Conservation (phyloP, 2,888 invertebrate genomes). For the Ophion ellenae region DNA sequence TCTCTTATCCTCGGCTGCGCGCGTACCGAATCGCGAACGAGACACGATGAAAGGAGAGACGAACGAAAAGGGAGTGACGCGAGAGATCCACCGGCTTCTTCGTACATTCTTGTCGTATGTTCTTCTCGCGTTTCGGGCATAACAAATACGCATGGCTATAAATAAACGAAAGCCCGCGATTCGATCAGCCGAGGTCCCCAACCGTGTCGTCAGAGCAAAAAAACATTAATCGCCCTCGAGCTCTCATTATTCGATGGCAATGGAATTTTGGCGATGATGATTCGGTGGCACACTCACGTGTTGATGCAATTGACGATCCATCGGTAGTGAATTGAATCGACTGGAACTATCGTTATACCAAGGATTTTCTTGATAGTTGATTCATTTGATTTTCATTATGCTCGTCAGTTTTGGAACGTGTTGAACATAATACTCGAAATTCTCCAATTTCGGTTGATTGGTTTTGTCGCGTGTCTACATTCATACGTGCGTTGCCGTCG, state of each 20-base stretch:
- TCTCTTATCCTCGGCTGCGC: slow-evolving; percentile 30
- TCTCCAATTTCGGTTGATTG: too few species aligned
- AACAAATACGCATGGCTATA: slow-evolving; percentile 71
- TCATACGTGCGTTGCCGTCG: too few species aligned
- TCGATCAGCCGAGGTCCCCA: slow-evolving; percentile 54
- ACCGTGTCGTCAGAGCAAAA: slow-evolving; percentile 37
- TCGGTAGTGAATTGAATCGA: too few species aligned
- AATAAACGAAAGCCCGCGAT: slow-evolving; percentile 73
- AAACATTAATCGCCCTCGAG: not conserved
- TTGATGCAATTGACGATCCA: too few species aligned
- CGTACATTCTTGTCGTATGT: slow-evolving; percentile 27
- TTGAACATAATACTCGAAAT: too few species aligned
- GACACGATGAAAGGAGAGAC: slow-evolving; percentile 27
- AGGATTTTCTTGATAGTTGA: too few species aligned
- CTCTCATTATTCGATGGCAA: not conserved
- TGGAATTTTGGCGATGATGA: too few species aligned
- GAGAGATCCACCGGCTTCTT: slow-evolving; percentile 37
- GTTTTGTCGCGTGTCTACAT: too few species aligned
- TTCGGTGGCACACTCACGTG: too few species aligned
- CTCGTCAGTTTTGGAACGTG: too few species aligned
- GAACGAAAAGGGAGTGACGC: slow-evolving; percentile 38
- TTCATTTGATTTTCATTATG: too few species aligned
- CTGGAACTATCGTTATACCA: too few species aligned
- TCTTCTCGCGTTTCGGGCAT: slow-evolving; percentile 65
- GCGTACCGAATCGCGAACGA: slow-evolving; percentile 58